These are phyloP conservation scores for Denticeps clupeoides DNA, from an alignment of 2,797 vertebrate genomes.

Conservation along the genomic window DNA sequence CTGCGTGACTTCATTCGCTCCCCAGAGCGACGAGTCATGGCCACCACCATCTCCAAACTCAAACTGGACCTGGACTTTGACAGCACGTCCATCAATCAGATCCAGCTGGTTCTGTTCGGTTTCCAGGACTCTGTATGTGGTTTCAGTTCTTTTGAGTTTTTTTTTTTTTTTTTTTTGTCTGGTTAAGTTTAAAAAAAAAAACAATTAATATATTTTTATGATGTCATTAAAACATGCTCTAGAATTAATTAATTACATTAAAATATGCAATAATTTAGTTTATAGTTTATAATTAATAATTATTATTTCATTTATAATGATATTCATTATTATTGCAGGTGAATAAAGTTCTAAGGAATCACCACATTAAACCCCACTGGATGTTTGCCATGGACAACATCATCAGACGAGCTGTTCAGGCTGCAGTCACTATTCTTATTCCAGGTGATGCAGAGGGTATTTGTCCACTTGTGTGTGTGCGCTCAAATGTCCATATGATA, in stretches of 20 bases:
- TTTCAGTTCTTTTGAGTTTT: background rate
- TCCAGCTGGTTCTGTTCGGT: conserved; percentile 71
- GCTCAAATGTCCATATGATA: no score
- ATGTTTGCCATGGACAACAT: conserved; percentile 87
- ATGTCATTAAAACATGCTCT: conserved; percentile 84
- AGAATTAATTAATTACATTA: no score
- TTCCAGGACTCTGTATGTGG: conserved; percentile 76
- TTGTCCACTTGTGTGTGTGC: conserved; percentile 1
- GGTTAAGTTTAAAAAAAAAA: no score
- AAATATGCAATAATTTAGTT: no score
- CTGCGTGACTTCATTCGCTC: conserved; percentile 70
- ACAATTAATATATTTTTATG: no score
- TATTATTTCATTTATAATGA: no score
- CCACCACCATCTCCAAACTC: conserved; percentile 54
- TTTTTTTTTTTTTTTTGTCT: background rate
- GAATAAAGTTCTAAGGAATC: conserved; percentile 66
- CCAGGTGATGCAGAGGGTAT: conserved; percentile 77
- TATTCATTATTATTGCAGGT: conserved; percentile 85
- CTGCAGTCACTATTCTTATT: conserved; percentile 62
- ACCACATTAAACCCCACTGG: conserved; percentile 86
- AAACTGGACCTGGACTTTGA: conserved; percentile 34
- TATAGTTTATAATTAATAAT: no score
- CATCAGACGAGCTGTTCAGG: conserved; percentile 71
- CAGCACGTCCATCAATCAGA: conserved; percentile 46
- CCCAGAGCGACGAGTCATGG: conserved; percentile 63